A percentile compares a stretch with the other conserved stretches of the same genome.
phyloP scores from a whole-genome alignment of 2,888 invertebrate genomes.

The Torymus tubicola region DNA sequence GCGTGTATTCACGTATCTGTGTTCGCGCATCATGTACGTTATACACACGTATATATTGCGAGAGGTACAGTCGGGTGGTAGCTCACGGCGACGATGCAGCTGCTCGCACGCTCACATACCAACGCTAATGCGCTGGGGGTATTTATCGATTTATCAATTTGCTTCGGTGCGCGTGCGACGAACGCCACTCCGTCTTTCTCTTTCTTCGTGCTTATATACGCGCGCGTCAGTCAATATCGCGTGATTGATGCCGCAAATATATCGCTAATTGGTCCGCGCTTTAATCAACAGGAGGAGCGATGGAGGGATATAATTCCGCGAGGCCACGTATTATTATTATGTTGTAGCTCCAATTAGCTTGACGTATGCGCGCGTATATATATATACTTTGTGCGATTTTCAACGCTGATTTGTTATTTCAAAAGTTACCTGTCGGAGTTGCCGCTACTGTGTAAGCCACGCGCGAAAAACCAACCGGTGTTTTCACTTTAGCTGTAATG shows the following conservation, averaged over 20 bases:
- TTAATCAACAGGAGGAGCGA: slow-evolving; percentile 11
- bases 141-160: slow-evolving; percentile 35
- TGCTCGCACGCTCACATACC: background rate
- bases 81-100: too few species aligned
- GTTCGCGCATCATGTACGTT: too few species aligned
- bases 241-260: slow-evolving; percentile 24
- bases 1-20: too few species aligned
- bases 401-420: background rate
- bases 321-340: background rate
- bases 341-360: slow-evolving; percentile 5
- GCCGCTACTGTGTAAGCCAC: too few species aligned
- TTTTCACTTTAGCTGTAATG: too few species aligned
- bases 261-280: slow-evolving; percentile 28
- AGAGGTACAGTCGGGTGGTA: too few species aligned
- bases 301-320: background rate
- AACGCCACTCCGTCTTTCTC: background rate
- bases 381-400: background rate
- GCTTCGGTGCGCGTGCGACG: background rate
- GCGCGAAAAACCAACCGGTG: too few species aligned
- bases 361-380: background rate
- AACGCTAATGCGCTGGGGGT: background rate
- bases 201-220: background rate
- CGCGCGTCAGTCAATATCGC: background rate
- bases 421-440: too few species aligned
- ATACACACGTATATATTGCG: too few species aligned